Base-by-base conservation (phyloP, 2,113 vertebrate species). In the Corythaeola cristata region DNA sequence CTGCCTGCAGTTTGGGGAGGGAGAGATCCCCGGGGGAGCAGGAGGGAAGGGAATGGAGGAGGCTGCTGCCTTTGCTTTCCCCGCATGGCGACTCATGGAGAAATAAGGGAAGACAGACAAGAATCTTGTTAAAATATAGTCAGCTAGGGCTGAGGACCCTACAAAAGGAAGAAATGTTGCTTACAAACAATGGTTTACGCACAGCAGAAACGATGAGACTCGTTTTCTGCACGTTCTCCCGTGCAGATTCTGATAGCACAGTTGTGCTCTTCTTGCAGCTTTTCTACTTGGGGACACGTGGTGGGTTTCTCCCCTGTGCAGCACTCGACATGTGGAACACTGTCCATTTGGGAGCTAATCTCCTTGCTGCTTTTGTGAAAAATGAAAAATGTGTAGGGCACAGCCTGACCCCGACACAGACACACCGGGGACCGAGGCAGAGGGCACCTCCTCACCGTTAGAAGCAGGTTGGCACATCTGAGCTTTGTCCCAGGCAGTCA, bases 341-440 rank as follows among this genome's bases (percentile, higher is more conserved):
- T 13, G 26, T 47, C 44, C 5, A 7, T 75, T 59, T 78, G 44
- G 64, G 52, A 80, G 30, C 14, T 56, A 27, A 74, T 60, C 64
- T 74, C 30, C 49, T 55, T n/a, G 52, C 9, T 78, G 26, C 68
- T 80, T 79, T 53, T 41, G 62, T 32, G 44, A 39, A 26, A 56
- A 64, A 47, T 12, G 15, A 32, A 27, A 53, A 37, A 21, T 3
- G 3, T 26, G 37, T 23, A 10, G 22, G 47, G 13, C 15, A 37
- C 41, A 82, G 72, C n/a, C 50, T 78, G 85, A 22, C 24, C n/a
- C 37, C 9, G 11, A 27, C 32, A 16, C 55, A 71, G 81, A 12
- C 66, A 45, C 0, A 0, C 23, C 5, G 6, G n/a, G 41, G 62
- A 79, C 12, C 35, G 52, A 63, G 0, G 1, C 26, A 60, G 69